Evolutionary conservation across 2,113 vertebrate species (phyloP), one percentile per base, ranked within the genome.

Genomic region (Epinephelus moara): DNA sequence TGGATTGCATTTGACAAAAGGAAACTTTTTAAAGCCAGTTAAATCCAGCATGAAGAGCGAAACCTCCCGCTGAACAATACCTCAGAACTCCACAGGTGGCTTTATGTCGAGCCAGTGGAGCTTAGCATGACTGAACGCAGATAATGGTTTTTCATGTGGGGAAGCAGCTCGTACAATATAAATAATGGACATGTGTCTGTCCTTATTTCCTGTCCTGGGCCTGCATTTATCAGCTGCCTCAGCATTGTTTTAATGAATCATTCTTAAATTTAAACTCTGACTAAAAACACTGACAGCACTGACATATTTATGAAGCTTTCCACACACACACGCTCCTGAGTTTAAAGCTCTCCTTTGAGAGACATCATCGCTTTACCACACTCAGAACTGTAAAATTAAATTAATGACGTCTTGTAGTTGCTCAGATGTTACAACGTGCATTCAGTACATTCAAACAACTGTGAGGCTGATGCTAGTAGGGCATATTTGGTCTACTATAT

Each of bases 231-330:
- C 21, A 25, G 25, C 45, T 4, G 2, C 21, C 42, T 59, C 14
- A 11, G 30, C 27, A 9, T 27, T 63, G 56, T 42, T 78, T 11
- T 42, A 33, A 57, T 57, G 25, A 81, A 23, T 56, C 69, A 81
- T 56, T 25, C 9, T n/a, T 47, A 47, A 27, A 73, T 63, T 80
- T 80, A 64, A 76, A 69, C 66, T 49, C 17, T 1, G n/a, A 37
- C 55, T 75, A 57, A 84, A 84, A 81, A 76, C 52, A 81, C n/a
- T 66, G 10, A 40, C 17, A 66, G 72, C 30, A 25, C 17, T 0
- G 3, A 2, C 21, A 21, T 59, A 75, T 87, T 80, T 23, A 83
- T 62, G 37, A 80, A 47, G 63, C 63, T 67, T 74, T 82, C 62
- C 9, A 56, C 72, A 71, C 14, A 71, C 53, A 67, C 27, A 57